A percentile compares a stretch with the other conserved stretches of the same genome.
These are phyloP conservation scores for Leucoraja erinaceus DNA, from an alignment of 2,113 vertebrate genomes.

Conservation along the genomic window DNA sequence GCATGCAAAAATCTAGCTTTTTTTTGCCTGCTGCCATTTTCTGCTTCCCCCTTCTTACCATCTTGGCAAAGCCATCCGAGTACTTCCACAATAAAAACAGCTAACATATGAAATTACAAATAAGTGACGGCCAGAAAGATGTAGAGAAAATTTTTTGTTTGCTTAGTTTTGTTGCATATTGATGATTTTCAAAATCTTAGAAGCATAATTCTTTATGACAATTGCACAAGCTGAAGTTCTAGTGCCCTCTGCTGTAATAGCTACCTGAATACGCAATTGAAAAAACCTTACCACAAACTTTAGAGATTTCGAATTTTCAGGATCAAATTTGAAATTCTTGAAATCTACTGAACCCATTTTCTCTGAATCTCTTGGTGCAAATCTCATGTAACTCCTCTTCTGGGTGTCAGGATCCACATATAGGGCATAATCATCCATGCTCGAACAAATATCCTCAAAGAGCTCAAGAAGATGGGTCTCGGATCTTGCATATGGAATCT, in stretches of 20 bases:
- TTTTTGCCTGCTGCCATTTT: conserved; percentile 35
- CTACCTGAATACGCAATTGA: neutral
- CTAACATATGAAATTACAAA: neutral
- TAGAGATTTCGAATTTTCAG: conserved; percentile 58
- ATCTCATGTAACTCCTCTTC: conserved; percentile 58
- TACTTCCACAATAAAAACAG: neutral
- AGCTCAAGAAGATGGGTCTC: conserved; percentile 66
- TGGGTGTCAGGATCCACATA: conserved; percentile 58
- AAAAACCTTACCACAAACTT: conserved; percentile 65
- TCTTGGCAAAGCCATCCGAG: neutral
- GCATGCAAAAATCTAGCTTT: neutral
- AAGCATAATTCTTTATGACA: neutral
- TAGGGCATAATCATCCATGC: conserved; percentile 67
- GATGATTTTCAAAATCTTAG: neutral
- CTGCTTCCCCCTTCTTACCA: conserved; percentile 34
- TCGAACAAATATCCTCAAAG: conserved; percentile 62
- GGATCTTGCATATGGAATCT: conserved; percentile 66
- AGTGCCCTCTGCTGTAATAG: conserved; percentile 33
- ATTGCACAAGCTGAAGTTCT: neutral
- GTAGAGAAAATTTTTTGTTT: neutral
- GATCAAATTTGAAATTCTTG: conserved; percentile 62
- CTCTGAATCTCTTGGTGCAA: conserved; percentile 57
- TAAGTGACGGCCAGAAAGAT: neutral
- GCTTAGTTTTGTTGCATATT: neutral
- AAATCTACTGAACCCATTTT: conserved; percentile 56